phyloP scores from a whole-genome alignment of 2,113 vertebrate genomes.

The Ophiodon elongatus region DNA sequence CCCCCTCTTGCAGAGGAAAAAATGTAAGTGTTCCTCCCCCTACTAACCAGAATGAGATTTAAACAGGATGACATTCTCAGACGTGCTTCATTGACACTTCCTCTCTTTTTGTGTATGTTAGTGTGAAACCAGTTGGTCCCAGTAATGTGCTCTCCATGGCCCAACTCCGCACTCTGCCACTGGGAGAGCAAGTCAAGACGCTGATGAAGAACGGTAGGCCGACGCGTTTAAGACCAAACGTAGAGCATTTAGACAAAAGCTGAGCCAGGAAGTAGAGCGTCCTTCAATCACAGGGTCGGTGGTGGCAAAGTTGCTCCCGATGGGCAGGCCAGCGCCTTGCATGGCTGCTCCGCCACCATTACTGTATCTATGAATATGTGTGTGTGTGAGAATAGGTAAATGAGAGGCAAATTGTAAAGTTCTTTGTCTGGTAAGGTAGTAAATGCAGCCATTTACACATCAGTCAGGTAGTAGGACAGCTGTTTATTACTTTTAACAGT shows the following conservation, averaged over 20 bases:
- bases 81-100: not conserved
- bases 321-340: too few relatives aligned
- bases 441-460: not conserved
- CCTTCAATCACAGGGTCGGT: not conserved
- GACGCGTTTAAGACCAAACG: not conserved
- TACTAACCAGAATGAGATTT: not conserved
- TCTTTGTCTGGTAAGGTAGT: not conserved
- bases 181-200: conserved; percentile 96
- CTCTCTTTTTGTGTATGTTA: conserved; percentile 48
- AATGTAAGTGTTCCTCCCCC: conserved; percentile 85
- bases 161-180: conserved; percentile 93
- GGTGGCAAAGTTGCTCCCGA: not conserved
- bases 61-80: not conserved
- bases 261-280: not conserved
- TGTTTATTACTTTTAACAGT: not conserved
- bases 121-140: conserved; percentile 91
- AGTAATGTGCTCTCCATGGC: conserved; percentile 98
- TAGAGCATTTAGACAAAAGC: not conserved
- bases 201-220: conserved; percentile 95
- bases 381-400: not conserved
- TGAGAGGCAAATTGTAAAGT: too few relatives aligned
- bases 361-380: not conserved
- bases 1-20: conserved; percentile 93
- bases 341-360: not conserved
- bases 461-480: too few relatives aligned